Base-by-base conservation (phyloP, 2,113 vertebrate species). In the Hepsetus odoe region DNA sequence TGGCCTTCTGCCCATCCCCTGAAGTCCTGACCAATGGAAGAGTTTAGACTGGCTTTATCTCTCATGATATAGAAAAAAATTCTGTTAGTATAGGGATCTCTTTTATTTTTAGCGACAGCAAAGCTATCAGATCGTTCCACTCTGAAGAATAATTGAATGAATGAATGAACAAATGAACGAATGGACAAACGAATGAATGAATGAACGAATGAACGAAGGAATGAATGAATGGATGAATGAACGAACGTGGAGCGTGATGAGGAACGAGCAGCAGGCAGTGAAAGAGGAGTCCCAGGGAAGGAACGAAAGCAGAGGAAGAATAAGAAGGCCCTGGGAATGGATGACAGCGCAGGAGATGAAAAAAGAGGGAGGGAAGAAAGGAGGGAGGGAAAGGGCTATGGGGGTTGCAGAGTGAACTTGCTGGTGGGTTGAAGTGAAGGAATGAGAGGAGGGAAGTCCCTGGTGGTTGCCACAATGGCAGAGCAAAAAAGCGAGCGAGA, bases 181-280 rank as follows among this genome's bases (percentile, higher is more conserved):
- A n/a, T n/a, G n/a, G n/a, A n/a, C n/a, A n/a, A n/a, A n/a, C n/a
- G n/a, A n/a, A n/a, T 55, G 11, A 28, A 66, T 40, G 8, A 28
- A 66, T 65, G 59, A 1, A 3, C 22, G 6, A 53, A 22, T n/a
- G 49, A 64, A 74, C 51, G 20, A 24, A 61, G 42, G 33, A 53
- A 38, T 56, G 76, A 81, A 68, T 68, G 58, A 75, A 73, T 80
- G 42, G 20, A 30, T 70, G 42, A 51, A 70, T 59, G 61, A 82
- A 80, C 83, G 83, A 83, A 80, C 73, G 83, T 77, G 77, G 78
- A 76, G 77, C 85, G 56, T 79, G 84, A 83, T 83, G 76, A 66
- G 79, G 74, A 81, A 83, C 80, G 76, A 85, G 79, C 74, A 16
- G 70, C 84, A 44, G 82, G 86, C 85, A 79, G 85, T 83, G 79